Conservation (phyloP, 2,113 vertebrate species). For the Probosciger aterrimus region DNA sequence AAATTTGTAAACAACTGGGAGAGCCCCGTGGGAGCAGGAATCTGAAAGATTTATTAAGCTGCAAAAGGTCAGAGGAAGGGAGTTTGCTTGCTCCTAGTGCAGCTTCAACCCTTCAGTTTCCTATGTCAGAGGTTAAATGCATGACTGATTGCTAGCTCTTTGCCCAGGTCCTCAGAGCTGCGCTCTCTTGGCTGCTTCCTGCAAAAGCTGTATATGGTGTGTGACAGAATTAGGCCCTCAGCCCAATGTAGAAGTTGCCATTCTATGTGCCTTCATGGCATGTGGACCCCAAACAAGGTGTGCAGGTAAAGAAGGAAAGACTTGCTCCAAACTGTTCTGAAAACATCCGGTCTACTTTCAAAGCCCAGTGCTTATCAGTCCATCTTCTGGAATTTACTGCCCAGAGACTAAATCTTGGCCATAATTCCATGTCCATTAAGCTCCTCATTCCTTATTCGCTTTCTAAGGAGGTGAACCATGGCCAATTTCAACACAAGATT, state of each 20-base stretch:
- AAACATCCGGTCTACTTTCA: neutral
- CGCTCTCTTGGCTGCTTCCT: neutral
- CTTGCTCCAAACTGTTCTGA: neutral
- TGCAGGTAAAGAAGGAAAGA: neutral
- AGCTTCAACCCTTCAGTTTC: conserved; percentile 18
- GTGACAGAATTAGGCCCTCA: neutral
- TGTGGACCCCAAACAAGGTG: neutral
- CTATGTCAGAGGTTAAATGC: neutral
- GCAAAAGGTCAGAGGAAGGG: conserved; percentile 62
- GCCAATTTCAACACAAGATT: neutral
- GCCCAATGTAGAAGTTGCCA: neutral
- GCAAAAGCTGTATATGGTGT: neutral
- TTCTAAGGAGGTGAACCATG: neutral
- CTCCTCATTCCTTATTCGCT: neutral
- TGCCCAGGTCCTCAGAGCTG: neutral
- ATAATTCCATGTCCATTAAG: neutral
- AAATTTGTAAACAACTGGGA: conserved; percentile 59
- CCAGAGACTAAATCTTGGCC: neutral
- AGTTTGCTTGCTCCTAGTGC: conserved; percentile 26
- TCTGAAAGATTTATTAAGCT: conserved; percentile 42
- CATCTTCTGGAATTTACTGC: neutral
- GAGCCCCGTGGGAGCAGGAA: conserved; percentile 19
- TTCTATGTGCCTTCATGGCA: neutral
- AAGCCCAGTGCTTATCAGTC: neutral
- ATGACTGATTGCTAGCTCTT: neutral